Percentiles rank a stretch among this genome's conserved stretches.
Conservation (phyloP, 2,888 invertebrate species). For the Ypsolopha scabrella region DNA sequence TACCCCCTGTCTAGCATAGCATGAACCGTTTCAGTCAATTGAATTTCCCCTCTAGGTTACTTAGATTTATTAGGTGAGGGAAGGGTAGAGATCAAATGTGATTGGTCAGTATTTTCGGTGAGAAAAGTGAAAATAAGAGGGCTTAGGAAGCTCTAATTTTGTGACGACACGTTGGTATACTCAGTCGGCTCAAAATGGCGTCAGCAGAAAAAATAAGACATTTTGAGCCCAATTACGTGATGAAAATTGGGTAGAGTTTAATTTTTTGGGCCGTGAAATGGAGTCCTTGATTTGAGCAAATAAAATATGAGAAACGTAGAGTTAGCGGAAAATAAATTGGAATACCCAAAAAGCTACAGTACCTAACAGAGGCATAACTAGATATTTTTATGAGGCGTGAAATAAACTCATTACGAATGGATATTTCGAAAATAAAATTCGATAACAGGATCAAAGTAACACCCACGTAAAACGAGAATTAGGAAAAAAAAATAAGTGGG, state of each 20-base stretch:
- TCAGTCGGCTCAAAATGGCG: background rate
- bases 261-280: background rate
- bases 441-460: too few relatives aligned
- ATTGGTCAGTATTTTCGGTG: conserved; percentile 7
- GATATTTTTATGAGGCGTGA: too few relatives aligned
- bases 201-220: background rate
- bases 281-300: background rate
- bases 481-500: too few relatives aligned
- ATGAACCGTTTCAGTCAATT: conserved; percentile 20
- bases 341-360: too few relatives aligned
- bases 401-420: too few relatives aligned
- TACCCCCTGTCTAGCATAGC: conserved; percentile 24
- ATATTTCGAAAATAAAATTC: too few relatives aligned
- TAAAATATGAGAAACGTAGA: background rate
- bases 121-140: conserved; percentile 50
- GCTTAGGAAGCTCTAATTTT: conserved; percentile 40
- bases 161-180: conserved; percentile 15
- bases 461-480: too few relatives aligned
- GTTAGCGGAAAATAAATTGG: background rate
- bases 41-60: conserved; percentile 4
- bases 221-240: background rate
- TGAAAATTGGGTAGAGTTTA: too few relatives aligned
- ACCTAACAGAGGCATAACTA: too few relatives aligned
- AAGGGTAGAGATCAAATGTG: background rate
- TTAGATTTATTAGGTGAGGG: too few relatives aligned